Base-by-base conservation (phyloP, 2,113 vertebrate species). In the Morone saxatilis region DNA sequence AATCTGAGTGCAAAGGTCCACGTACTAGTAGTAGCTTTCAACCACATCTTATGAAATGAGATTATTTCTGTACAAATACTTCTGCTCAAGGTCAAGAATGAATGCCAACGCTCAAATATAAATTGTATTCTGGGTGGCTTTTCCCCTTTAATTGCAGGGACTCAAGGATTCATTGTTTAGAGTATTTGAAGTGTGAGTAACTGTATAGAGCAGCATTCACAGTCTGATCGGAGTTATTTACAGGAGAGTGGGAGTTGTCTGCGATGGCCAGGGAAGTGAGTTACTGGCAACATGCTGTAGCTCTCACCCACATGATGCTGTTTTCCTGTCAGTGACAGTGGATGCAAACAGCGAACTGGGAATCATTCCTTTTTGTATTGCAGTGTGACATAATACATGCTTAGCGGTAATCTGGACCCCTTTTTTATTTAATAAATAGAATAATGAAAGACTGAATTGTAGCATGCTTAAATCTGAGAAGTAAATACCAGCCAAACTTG, bases 211-310 rank as follows among this genome's bases (percentile, higher is more conserved):
- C 68, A 65, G 68, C 9, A 0, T 69, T 80, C 14, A 54, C 41
- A 68, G 48, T 75, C 79, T 45, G 22, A 79, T 65, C 16, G 7
- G 50, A 74, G 87, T 75, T 92, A 91, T 93, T 91, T 90, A 86
- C 90, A 90, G 84, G 54, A 68, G 54, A 88, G 88, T 89, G 76
- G 90, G 91, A 80, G 88, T 67, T 56, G 65, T 80, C 71, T 78
- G 65, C 6, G 13, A 71, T 53, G 50, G 65, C 59, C 61, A 54
- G 40, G 59, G 47, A 56, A 68, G 67, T 67, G 67, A 65, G 20
- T 84, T 86, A n/a, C 60, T 78, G 70, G 57, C 48, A 62, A 56
- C 69, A 81, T 72, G 68, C 36, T 57, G 57, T 12, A 51, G 38
- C 62, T 83, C 70, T 86, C 83, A 25, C 78, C 78, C 77, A 88